Base-by-base conservation (phyloP, 1,140 invertebrate species). In the Hyposmocoma kahamanoa region DNA sequence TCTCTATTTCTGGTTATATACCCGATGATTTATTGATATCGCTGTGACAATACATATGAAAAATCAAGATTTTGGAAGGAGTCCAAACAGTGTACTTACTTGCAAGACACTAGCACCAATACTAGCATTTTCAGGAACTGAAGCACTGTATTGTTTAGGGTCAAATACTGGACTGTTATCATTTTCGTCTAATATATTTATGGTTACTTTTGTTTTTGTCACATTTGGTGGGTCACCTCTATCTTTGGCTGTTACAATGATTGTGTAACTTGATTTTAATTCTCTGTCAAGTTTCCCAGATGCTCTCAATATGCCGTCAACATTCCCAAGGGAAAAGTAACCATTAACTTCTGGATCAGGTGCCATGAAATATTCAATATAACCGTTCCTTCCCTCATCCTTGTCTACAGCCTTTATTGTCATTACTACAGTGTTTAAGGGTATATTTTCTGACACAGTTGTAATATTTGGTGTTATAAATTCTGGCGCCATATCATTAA, bases 121-220 rank as follows among this genome's bases (percentile, higher is more conserved):
- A 55, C 92, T 94, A n/a, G 96, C 94, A 84, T 98, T 97, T 84
- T 99, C 97, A 1, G 94, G 91, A 6, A 98, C 92, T 0, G 92
- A 93, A 1, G 94, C 92, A 26, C 92, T 94, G 70, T 98, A 98
- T 61, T 95, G 92, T 60, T 92, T 91, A 0, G 94, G 94, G 75
- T 95, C 92, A 83, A 98, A 98, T 4, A 94, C 89, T 0, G 97
- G 97, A 52, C 92, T 92, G 77, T 98, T 98, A 79, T 98, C 97
- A 78, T 98, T 99, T 73, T 96, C 94, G 74, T 98, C 97, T 19
- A 95, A 83, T 22, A 99, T 90, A 42, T 89, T 87, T 4, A 98
- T 91, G 6, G 88, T 84, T 17, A 98, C 87, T 38, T 90, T 89
- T 3, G 91, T 89, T 32, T 90, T 89, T 0, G 93, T 92, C 0